These are phyloP conservation scores for Junonia oenone DNA, from an alignment of 2,888 invertebrate genomes.

Conservation along the genomic window DNA sequence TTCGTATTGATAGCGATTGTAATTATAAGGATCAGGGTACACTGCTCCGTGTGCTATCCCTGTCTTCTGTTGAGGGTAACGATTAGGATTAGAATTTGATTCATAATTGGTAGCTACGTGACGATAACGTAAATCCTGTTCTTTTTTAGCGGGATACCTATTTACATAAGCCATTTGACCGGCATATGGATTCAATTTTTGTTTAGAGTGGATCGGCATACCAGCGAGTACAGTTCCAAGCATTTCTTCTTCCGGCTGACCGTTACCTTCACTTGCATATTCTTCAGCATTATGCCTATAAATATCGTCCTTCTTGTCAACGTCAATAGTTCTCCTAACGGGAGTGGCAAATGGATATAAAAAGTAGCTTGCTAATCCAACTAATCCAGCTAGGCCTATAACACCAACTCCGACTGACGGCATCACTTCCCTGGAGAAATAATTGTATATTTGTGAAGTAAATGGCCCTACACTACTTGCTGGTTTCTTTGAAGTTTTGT, in stretches of 20 bases:
- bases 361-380: conserved; percentile 87
- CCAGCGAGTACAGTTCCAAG: conserved; percentile 87
- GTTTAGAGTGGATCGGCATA: conserved; percentile 77
- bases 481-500: conserved; percentile 59
- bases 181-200: conserved; percentile 67
- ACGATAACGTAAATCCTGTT: conserved; percentile 68
- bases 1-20: conserved; percentile 60
- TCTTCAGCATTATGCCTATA: conserved; percentile 85
- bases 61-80: conserved; percentile 71
- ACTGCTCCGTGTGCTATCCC: conserved; percentile 71
- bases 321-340: conserved; percentile 82
- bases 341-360: conserved; percentile 86
- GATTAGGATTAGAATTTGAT: conserved; percentile 59
- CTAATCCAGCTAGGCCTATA: conserved; percentile 85
- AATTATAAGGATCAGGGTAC: conserved; percentile 61
- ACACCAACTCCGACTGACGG: conserved; percentile 89
- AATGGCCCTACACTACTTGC: conserved; percentile 77
- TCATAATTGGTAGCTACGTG: conserved; percentile 63
- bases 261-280: conserved; percentile 82
- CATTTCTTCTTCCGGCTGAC: conserved; percentile 88
- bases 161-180: conserved; percentile 62
- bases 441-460: conserved; percentile 87
- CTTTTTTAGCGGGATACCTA: conserved; percentile 62
- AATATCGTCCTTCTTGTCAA: conserved; percentile 81
- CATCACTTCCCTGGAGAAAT: conserved; percentile 88